Conservation (phyloP, 1,140 invertebrate genomes). For the Dendrolimus punctatus region DNA sequence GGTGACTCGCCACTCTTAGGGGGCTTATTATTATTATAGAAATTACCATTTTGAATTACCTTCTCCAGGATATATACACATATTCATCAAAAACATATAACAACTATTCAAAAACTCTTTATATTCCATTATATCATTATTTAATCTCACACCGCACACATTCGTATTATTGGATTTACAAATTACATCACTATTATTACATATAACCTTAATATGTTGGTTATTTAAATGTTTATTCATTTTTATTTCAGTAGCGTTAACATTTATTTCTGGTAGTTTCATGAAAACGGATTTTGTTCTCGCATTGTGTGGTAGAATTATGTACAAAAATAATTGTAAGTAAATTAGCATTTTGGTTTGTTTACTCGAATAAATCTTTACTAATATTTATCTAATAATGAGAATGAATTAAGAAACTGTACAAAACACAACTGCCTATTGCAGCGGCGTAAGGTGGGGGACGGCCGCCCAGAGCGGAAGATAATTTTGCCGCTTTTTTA, state of each 20-base stretch:
- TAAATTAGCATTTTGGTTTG: too few species aligned
- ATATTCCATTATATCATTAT: slow-evolving; percentile 11
- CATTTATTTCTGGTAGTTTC: slow-evolving; percentile 5
- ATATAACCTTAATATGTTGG: slow-evolving; percentile 8
- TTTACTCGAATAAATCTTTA: too few species aligned
- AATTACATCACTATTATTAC: slow-evolving; percentile 12
- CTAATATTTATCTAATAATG: too few species aligned
- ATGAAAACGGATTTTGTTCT: slow-evolving; percentile 1
- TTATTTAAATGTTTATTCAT: slow-evolving; percentile 3
- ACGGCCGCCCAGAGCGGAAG: too few species aligned
- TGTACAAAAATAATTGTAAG: too few species aligned
- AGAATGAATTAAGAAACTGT: too few species aligned
- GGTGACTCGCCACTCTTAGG: too few species aligned
- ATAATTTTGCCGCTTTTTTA: too few species aligned
- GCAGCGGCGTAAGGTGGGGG: too few species aligned
- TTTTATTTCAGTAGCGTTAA: slow-evolving; percentile 13
- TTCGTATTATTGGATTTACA: slow-evolving; percentile 21
- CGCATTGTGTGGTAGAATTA: too few species aligned
- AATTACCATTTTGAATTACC: slow-evolving; percentile 19
- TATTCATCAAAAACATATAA: slow-evolving; percentile 38
- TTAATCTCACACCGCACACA: slow-evolving; percentile 21
- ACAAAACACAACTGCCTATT: too few species aligned
- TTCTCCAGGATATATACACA: slow-evolving; percentile 30
- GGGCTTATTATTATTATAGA: too few species aligned
- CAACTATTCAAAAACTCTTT: slow-evolving; percentile 36